A percentile compares a stretch with the other conserved stretches of the same genome.
Evolutionary conservation across 2,113 vertebrate species (phyloP).

Genomic region (Oceanodroma tethys): DNA sequence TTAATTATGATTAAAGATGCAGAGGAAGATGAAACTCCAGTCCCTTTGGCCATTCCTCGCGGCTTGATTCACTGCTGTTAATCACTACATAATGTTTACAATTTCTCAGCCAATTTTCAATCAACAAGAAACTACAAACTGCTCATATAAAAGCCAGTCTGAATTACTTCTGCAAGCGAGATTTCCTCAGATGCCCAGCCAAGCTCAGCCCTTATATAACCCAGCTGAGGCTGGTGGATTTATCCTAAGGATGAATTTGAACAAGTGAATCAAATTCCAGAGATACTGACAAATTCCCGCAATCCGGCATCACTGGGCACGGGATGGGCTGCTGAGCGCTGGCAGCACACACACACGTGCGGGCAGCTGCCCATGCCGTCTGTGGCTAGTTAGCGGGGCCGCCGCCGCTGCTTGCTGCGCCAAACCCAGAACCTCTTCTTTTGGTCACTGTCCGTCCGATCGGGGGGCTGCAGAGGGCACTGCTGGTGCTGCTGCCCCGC

Average conservation of each 20-base stretch:
- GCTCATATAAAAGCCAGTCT: constrained; percentile 4
- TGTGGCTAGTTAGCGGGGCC: background rate
- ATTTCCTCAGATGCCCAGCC: constrained; percentile 13
- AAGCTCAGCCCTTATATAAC: background rate
- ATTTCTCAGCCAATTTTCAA: constrained; percentile 47
- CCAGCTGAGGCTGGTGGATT: background rate
- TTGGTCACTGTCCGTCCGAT: fast-evolving
- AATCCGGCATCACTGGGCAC: fast-evolving
- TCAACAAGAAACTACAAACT: constrained; percentile 33
- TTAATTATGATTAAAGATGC: background rate
- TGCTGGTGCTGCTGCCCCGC: background rate
- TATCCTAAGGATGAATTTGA: background rate
- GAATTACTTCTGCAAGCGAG: constrained; percentile 4
- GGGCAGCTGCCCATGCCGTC: background rate
- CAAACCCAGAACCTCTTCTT: background rate
- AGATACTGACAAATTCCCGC: background rate
- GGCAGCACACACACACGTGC: fast-evolving
- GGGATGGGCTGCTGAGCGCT: background rate
- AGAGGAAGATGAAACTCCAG: background rate
- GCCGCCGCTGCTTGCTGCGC: background rate
- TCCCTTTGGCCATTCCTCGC: background rate
- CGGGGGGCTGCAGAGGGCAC: fast-evolving
- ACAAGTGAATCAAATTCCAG: constrained; percentile 3
- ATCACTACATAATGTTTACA: constrained; percentile 19
- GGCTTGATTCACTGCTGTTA: background rate